A percentile compares a stretch with the other conserved stretches of the same genome.
phyloP scores from a whole-genome alignment of 2,888 invertebrate genomes.

The Julus scandinavius region DNA sequence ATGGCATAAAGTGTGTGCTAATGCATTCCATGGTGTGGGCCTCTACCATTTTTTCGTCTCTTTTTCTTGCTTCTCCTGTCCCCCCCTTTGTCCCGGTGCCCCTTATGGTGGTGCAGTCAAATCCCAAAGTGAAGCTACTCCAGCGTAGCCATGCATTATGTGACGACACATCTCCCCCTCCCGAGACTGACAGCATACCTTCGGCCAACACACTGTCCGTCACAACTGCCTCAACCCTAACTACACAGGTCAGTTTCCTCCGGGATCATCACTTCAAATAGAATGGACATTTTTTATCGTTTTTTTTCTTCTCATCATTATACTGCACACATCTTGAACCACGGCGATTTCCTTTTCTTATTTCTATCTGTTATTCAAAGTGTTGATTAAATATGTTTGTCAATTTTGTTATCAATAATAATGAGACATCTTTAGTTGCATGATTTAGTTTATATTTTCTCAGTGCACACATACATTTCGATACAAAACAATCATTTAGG shows the following conservation, averaged over 20 bases:
- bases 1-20: neutral
- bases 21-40: slow-evolving; percentile 39
- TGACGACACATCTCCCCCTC: slow-evolving; percentile 76
- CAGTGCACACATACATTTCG: neutral
- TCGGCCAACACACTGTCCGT: slow-evolving; percentile 57
- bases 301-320: neutral
- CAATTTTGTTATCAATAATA: neutral
- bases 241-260: slow-evolving; percentile 57
- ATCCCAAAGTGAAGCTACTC: slow-evolving; percentile 67
- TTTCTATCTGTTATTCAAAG: neutral
- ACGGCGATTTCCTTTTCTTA: slow-evolving; percentile 49
- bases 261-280: neutral
- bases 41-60: slow-evolving; percentile 42
- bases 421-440: neutral
- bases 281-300: neutral
- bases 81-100: neutral
- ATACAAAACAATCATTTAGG: too few relatives aligned
- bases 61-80: slow-evolving; percentile 46
- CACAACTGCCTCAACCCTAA: slow-evolving; percentile 56
- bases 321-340: neutral
- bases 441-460: neutral
- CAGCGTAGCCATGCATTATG: slow-evolving; percentile 91
- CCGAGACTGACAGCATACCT: slow-evolving; percentile 63
- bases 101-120: slow-evolving; percentile 55
- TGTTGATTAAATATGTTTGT: neutral